These are phyloP conservation scores for Rutilus rutilus DNA, from an alignment of 2,113 vertebrate species.

Conservation along the genomic window DNA sequence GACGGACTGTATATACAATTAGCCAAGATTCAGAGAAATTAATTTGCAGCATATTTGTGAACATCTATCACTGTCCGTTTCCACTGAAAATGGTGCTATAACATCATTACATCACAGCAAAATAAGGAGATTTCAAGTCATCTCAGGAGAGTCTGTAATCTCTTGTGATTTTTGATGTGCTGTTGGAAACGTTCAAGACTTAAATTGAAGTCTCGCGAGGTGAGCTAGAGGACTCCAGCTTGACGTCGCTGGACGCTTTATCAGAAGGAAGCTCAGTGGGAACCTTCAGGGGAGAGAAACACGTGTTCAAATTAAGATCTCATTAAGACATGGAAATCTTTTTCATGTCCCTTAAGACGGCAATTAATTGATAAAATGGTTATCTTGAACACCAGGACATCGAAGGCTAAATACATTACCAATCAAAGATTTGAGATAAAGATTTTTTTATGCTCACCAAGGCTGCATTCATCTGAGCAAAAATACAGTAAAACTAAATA, in stretches of 20 bases:
- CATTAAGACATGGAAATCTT: not conserved
- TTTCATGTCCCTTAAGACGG: not conserved
- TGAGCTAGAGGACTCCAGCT: constrained; percentile 59
- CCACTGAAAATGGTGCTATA: not conserved
- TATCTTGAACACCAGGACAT: constrained; percentile 2
- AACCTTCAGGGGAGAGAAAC: constrained; percentile 57
- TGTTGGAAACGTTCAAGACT: constrained; percentile 1
- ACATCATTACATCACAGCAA: not conserved
- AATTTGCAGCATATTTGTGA: not conserved
- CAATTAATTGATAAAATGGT: not conserved
- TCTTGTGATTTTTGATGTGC: not conserved
- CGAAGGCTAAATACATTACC: not conserved
- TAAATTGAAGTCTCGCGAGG: constrained; percentile 72
- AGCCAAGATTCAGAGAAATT: not conserved
- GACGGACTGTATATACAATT: not conserved
- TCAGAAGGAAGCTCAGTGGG: constrained; percentile 52
- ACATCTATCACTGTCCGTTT: not conserved
- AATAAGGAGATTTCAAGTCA: constrained; percentile 61
- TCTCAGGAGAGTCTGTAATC: constrained; percentile 57
- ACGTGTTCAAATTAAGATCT: not conserved
- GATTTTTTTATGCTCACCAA: not conserved
- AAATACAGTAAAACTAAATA: not conserved
- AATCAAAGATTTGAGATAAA: not conserved
- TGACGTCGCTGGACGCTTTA: constrained; percentile 48
- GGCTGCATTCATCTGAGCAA: not conserved